phyloP scores from a whole-genome alignment of 2,797 vertebrate genomes.

The Netta rufina region DNA sequence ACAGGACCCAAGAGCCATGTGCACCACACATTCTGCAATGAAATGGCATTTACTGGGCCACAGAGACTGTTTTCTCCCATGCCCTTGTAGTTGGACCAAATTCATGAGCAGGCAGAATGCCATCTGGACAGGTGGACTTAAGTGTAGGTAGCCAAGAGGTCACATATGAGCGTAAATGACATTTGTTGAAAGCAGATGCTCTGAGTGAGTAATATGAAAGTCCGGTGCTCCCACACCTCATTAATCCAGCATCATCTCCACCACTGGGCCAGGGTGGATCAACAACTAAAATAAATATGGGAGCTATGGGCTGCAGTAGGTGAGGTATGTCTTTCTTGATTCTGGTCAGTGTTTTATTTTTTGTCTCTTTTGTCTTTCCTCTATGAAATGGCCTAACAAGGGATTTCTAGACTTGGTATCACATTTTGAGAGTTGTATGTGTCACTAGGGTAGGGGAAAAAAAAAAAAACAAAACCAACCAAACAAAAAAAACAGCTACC shows the following conservation, averaged over 20 bases:
- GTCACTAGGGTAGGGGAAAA: neutral
- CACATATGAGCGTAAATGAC: neutral
- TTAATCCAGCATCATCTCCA: neutral
- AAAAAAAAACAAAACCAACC: neutral
- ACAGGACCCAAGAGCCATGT: fast-evolving
- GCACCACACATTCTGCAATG: fast-evolving
- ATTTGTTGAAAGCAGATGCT: slow-evolving; percentile 51
- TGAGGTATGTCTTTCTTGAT: neutral
- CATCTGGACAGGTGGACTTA: slow-evolving; percentile 30
- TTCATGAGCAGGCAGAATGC: neutral
- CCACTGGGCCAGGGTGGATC: neutral
- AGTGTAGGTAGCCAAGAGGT: slow-evolving; percentile 12
- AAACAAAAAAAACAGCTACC: no score
- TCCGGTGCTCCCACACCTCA: neutral
- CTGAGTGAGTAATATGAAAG: neutral
- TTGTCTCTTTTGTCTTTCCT: neutral
- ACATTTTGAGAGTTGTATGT: neutral
- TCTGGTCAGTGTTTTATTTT: neutral
- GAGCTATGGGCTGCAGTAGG: neutral
- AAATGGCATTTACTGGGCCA: neutral
- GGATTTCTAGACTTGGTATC: neutral
- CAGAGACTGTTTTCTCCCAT: neutral
- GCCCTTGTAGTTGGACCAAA: neutral
- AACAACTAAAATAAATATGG: neutral
- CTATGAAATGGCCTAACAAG: neutral